Conservation (phyloP, 2,888 invertebrate species). For the Mamestra brassicae region DNA sequence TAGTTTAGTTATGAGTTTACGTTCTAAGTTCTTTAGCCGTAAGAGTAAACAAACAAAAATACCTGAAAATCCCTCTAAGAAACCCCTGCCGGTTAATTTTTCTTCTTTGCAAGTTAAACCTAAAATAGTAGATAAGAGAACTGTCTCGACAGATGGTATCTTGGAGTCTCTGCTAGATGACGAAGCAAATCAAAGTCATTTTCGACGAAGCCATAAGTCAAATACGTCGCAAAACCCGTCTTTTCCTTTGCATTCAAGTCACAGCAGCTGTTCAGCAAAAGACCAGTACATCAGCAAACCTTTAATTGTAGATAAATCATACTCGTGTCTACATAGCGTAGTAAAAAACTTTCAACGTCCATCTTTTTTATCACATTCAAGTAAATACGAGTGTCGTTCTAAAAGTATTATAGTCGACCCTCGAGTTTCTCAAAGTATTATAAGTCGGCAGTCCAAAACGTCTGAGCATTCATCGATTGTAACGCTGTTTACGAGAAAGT, state of each 20-base stretch:
- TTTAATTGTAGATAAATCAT: slow-evolving; percentile 12
- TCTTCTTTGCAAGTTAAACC: neutral
- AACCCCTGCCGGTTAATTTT: neutral
- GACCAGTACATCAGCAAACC: neutral
- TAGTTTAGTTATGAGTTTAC: slow-evolving; percentile 41
- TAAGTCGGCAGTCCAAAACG: slow-evolving; percentile 1
- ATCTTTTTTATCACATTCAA: slow-evolving; percentile 11
- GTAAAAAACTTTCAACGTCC: slow-evolving; percentile 17
- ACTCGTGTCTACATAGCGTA: neutral
- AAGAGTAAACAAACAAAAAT: slow-evolving; percentile 31
- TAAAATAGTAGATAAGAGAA: neutral
- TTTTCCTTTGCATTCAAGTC: neutral
- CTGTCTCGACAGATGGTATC: neutral
- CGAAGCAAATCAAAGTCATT: slow-evolving; percentile 6
- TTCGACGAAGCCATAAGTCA: neutral
- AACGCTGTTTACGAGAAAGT: slow-evolving; percentile 5
- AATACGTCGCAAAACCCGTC: neutral
- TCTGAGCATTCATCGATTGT: slow-evolving; percentile 9
- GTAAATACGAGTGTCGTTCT: slow-evolving; percentile 7
- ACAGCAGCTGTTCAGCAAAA: neutral
- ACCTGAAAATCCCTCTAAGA: neutral
- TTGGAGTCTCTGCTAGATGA: slow-evolving; percentile 1
- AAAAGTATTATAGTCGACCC: neutral
- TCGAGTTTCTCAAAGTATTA: neutral
- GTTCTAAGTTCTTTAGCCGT: slow-evolving; percentile 54